These are phyloP conservation scores for Eulemur coronatus DNA, from an alignment of 2,797 vertebrate species.

Conservation along the genomic window DNA sequence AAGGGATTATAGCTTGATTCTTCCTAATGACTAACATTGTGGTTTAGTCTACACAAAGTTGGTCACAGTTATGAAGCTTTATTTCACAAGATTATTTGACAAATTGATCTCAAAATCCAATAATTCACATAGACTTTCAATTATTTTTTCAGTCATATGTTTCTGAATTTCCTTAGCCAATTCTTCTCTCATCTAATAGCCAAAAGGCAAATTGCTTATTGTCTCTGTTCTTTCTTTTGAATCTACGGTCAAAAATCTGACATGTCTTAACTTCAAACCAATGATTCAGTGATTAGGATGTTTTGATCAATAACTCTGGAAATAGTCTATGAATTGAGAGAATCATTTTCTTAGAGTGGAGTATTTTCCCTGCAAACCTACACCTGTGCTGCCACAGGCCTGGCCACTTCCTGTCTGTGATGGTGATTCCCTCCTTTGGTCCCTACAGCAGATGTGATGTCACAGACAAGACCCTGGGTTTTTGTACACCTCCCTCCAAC, in stretches of 20 bases:
- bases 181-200: neutral
- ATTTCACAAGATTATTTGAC: neutral
- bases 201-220: neutral
- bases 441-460: neutral
- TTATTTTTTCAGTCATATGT: neutral
- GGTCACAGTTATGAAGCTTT: neutral
- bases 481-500: neutral
- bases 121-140: neutral
- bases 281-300: neutral
- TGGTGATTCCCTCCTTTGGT: neutral
- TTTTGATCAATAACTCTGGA: neutral
- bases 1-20: neutral
- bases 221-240: neutral
- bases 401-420: neutral
- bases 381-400: neutral
- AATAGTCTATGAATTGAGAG: neutral
- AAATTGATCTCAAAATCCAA: neutral
- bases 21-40: neutral
- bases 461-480: neutral
- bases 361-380: neutral
- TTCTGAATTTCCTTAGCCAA: neutral
- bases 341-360: neutral
- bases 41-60: neutral
- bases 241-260: neutral
- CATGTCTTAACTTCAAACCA: neutral